Evolutionary conservation across 2,797 vertebrate genomes (phyloP).

Genomic region (Knipowitschia caucasica): DNA sequence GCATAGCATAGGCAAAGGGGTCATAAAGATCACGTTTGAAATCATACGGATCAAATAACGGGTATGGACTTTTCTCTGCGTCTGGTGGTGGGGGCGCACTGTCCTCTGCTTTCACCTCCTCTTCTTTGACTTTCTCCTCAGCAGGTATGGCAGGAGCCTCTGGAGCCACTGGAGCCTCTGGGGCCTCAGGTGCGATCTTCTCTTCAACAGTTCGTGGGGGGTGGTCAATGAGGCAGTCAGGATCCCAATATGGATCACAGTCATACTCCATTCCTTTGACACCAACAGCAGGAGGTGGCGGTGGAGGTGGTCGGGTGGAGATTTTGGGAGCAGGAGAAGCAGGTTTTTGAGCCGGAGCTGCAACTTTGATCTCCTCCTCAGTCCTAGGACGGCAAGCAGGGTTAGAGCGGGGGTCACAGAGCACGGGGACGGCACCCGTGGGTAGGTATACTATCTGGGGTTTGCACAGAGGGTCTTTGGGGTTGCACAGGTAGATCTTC

Average conservation of each 20-base stretch:
- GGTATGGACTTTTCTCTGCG: conserved; percentile 15
- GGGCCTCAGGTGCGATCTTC: neutral
- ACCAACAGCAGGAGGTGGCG: conserved; percentile 26
- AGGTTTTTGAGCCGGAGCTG: conserved; percentile 19
- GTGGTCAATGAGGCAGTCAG: conserved; percentile 74
- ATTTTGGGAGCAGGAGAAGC: conserved; percentile 41
- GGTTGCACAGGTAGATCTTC: conserved; percentile 68
- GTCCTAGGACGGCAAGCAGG: conserved; percentile 54
- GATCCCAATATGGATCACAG: conserved; percentile 79
- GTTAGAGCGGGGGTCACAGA: conserved; percentile 74
- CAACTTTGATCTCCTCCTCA: conserved; percentile 45
- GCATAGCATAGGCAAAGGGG: conserved; percentile 52
- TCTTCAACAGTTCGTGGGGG: conserved; percentile 52
- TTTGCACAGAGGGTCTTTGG: conserved; percentile 70
- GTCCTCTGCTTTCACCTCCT: conserved; percentile 30
- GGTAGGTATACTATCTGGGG: conserved; percentile 73
- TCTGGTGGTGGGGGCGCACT: conserved; percentile 14
- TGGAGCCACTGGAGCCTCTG: conserved; percentile 11
- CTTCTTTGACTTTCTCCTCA: conserved; percentile 40
- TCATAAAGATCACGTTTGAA: conserved; percentile 70
- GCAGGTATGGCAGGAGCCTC: conserved; percentile 9
- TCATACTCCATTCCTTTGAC: conserved; percentile 70
- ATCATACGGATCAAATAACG: conserved; percentile 64
- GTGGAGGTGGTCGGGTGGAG: conserved; percentile 26
- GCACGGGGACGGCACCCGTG: conserved; percentile 61